Base-by-base conservation (phyloP, 2,888 invertebrate species). In the Napeogenes sylphis region DNA sequence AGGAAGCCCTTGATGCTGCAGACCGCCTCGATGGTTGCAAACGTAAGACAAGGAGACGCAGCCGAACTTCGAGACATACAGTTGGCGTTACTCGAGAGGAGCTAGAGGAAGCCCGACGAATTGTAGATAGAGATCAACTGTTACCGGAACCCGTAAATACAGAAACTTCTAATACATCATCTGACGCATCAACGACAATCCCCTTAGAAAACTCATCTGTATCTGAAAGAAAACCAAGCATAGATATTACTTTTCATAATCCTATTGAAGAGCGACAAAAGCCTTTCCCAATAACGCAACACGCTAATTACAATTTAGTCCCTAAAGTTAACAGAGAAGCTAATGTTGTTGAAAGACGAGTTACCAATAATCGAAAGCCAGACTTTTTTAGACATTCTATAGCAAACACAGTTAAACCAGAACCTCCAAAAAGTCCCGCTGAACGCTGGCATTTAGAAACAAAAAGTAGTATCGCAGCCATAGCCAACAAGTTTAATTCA, bases 1-100 rank as follows among this genome's bases (percentile, higher is more conserved):
- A 95, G 74, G 92, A 92, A 68, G 91, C 93, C 55, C 83, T 92
- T 38, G 82, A 82, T 66, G 84, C 84, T 58, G 80, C 87, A 67
- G 83, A 85, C 75, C 71, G 85, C 1, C 80, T 87, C 38, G 86
- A 89, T 70, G 85, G 85, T 66, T 84, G 84, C 74, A 80, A 80
- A 63, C 81, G 89, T 61, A 82, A 81, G 6, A 81, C 90, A 3
- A 87, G 93, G 35, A 92, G 93, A 66, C 92, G 93, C 62, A 91
- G 92, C 68, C 92, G 94, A 42, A 92, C 93, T 66, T 92, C 92
- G 56, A 87, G 97, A 0, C 96, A 97, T 81, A 97, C 97, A 0
- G 95, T 97, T 32, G 96, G 95, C 56, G 96, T 97, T 21, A 95
- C 95, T 47, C 92, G 93, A 55, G 96, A 95, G 78, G 97, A 97